Percentiles rank a stretch among this genome's conserved stretches.
These are phyloP conservation scores for Amblyraja radiata DNA, from an alignment of 2,797 vertebrate species.

Conservation along the genomic window DNA sequence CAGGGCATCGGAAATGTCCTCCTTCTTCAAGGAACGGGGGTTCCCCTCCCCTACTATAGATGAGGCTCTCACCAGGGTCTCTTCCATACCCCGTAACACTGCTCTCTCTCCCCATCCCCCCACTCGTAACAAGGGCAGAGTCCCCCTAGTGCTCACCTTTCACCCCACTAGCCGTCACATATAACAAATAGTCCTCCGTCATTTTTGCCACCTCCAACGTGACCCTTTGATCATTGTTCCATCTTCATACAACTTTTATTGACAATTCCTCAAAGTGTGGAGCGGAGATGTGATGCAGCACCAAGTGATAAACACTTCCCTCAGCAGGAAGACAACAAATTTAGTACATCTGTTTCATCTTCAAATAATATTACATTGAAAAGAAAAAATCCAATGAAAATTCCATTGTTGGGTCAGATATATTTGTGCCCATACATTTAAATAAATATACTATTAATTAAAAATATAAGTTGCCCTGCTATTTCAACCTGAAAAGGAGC, in stretches of 20 bases:
- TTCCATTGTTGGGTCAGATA: background rate
- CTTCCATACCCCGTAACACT: too few species aligned
- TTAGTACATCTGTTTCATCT: background rate
- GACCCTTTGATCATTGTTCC: background rate
- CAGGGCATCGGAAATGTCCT: too few species aligned
- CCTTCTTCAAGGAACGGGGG: too few species aligned
- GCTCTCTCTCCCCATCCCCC: too few species aligned
- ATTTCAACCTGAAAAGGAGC: background rate
- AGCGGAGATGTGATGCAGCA: background rate
- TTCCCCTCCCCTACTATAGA: too few species aligned
- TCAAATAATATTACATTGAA: background rate
- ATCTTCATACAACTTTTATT: background rate
- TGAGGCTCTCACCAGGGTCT: too few species aligned
- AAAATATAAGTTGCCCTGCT: background rate
- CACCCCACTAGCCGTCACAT: too few species aligned
- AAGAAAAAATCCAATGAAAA: background rate
- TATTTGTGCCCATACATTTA: background rate
- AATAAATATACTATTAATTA: background rate
- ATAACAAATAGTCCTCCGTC: too few species aligned
- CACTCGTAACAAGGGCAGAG: too few species aligned
- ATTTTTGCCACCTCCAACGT: too few species aligned
- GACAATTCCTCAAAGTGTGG: background rate
- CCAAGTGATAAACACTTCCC: background rate
- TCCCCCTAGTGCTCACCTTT: too few species aligned
- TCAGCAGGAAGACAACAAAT: background rate